These are phyloP conservation scores for Seriola aureovittata DNA, from an alignment of 2,113 vertebrate genomes.

Conservation along the genomic window DNA sequence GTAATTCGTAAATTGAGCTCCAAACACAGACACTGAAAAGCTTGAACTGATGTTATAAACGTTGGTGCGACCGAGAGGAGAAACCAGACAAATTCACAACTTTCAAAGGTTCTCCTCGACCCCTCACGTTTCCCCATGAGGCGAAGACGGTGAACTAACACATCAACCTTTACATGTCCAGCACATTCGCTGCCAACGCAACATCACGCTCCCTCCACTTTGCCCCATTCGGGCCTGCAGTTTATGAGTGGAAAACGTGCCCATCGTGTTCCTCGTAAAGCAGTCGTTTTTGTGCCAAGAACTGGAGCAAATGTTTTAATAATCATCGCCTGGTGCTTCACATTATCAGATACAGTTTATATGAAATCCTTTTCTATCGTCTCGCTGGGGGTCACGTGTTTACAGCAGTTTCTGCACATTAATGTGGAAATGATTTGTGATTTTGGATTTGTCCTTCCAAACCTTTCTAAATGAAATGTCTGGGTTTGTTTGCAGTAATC, in stretches of 20 bases:
- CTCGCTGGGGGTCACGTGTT: not conserved
- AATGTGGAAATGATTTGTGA: not conserved
- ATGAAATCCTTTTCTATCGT: not conserved
- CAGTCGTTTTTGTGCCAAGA: not conserved
- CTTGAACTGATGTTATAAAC: no score
- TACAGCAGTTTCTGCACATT: not conserved
- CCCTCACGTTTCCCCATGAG: no score
- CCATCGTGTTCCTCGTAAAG: not conserved
- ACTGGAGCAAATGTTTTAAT: not conserved
- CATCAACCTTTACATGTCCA: not conserved
- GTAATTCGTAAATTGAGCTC: no score
- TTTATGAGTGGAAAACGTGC: not conserved
- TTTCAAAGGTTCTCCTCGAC: no score
- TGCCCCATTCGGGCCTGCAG: no score
- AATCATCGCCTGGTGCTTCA: not conserved
- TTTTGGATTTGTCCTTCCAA: not conserved
- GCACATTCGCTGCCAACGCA: not conserved
- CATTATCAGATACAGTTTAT: not conserved
- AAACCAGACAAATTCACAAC: no score
- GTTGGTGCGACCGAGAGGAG: no score
- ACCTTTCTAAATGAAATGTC: not conserved
- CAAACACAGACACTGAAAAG: no score
- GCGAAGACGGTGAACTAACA: no score
- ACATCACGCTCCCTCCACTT: no score
- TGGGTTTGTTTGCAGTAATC: conserved; percentile 6